Evolutionary conservation across 2,888 invertebrate genomes (phyloP).

Genomic region (Andricus quercusramuli): DNA sequence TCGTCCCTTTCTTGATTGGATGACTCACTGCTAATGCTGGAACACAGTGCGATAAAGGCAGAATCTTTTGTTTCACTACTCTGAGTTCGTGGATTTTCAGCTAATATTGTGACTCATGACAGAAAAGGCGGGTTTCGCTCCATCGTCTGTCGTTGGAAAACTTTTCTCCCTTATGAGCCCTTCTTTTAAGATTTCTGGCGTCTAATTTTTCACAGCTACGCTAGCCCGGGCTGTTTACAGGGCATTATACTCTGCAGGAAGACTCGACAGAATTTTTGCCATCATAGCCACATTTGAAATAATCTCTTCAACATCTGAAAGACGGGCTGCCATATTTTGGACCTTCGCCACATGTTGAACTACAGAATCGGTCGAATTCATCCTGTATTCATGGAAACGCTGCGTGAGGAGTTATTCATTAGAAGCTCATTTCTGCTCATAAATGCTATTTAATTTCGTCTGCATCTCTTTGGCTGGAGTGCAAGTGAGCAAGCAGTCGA

Average conservation of each 20-base stretch:
- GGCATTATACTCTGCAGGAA: conserved; percentile 57
- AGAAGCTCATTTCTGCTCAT: conserved; percentile 60
- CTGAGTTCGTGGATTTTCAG: background rate
- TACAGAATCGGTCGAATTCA: conserved; percentile 53
- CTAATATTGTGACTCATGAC: conserved; percentile 21
- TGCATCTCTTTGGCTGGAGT: conserved; percentile 60
- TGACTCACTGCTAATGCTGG: background rate
- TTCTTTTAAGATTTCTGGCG: conserved; percentile 51
- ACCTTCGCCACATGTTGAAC: conserved; percentile 57
- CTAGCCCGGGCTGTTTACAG: conserved; percentile 61
- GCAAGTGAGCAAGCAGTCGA: conserved; percentile 54
- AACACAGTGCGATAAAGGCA: conserved; percentile 21
- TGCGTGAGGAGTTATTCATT: conserved; percentile 57
- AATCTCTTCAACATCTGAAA: conserved; percentile 54
- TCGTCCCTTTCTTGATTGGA: too few species aligned
- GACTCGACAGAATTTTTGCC: conserved; percentile 58
- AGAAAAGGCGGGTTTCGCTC: conserved; percentile 34
- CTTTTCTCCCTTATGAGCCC: conserved; percentile 54
- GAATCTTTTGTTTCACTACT: conserved; percentile 18
- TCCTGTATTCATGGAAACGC: conserved; percentile 56
- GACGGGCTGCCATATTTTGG: conserved; percentile 55
- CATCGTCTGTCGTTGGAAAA: conserved; percentile 27
- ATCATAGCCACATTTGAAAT: conserved; percentile 54
- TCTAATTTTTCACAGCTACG: conserved; percentile 49
- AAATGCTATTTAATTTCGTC: conserved; percentile 50